Evolutionary conservation across 2,888 invertebrate species (phyloP).

Genomic region (Entomobrya multifasciata): DNA sequence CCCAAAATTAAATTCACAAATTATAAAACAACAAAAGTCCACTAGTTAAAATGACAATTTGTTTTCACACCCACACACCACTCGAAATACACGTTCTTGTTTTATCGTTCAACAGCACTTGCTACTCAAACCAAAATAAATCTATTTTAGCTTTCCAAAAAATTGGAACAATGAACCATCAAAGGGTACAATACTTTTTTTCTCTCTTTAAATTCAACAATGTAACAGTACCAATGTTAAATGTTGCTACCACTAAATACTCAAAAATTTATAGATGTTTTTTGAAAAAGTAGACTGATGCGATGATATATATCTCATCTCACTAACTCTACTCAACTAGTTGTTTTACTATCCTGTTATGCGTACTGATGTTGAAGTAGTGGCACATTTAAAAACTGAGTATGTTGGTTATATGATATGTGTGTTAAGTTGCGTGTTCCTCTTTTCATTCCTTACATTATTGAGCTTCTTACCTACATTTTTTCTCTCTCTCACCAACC

Average conservation of each 20-base stretch:
- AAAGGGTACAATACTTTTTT: no score
- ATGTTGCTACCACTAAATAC: no score
- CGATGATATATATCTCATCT: slow-evolving; percentile 1
- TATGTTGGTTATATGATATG: neutral
- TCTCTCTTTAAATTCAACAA: no score
- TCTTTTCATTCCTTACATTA: neutral
- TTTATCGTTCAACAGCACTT: no score
- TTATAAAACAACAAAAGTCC: neutral
- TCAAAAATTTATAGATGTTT: neutral
- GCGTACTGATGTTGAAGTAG: neutral
- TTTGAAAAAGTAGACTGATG: slow-evolving; percentile 30
- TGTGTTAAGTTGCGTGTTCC: neutral
- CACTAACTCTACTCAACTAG: slow-evolving; percentile 42
- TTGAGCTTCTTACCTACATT: slow-evolving; percentile 67
- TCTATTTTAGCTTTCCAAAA: neutral
- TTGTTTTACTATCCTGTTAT: neutral
- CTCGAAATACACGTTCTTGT: no score
- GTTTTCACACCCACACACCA: neutral
- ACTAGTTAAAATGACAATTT: neutral
- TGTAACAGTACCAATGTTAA: no score
- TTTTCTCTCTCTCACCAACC: slow-evolving; percentile 12
- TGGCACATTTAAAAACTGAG: neutral
- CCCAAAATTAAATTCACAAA: neutral
- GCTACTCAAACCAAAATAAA: neutral
- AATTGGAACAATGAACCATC: neutral